A percentile compares a stretch with the other conserved stretches of the same genome.
These are phyloP conservation scores for Cathartes aura DNA, from an alignment of 2,113 vertebrate genomes.

Conservation along the genomic window DNA sequence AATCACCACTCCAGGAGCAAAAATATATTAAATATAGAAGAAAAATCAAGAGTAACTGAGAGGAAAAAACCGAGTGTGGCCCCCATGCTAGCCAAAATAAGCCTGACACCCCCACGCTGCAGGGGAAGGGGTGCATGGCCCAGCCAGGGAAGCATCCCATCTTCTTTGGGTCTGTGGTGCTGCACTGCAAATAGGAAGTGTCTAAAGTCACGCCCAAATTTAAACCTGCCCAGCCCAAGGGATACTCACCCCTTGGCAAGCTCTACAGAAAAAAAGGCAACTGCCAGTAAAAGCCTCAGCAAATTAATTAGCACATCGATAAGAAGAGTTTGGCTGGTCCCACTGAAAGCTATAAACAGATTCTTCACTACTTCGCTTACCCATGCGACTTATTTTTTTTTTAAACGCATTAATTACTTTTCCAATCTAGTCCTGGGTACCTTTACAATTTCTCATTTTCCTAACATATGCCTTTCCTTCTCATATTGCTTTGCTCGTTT, in stretches of 20 bases:
- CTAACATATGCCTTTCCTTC: neutral
- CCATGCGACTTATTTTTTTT: neutral
- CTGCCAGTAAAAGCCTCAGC: neutral
- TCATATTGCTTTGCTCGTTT: neutral
- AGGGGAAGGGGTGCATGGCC: neutral
- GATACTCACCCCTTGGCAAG: neutral
- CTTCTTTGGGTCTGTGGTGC: neutral
- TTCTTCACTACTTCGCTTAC: constrained; percentile 4
- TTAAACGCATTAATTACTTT: neutral
- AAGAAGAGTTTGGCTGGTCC: neutral
- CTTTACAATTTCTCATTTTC: neutral
- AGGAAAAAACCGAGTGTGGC: accelerated
- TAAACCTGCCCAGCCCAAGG: neutral
- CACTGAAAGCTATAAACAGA: constrained; percentile 17
- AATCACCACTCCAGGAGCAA: neutral
- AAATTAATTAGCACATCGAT: neutral
- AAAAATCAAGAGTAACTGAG: neutral
- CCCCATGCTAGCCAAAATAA: neutral
- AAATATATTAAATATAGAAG: neutral
- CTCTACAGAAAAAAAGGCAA: neutral
- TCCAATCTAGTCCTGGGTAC: neutral
- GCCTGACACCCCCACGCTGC: accelerated
- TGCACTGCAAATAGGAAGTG: neutral
- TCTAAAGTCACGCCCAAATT: neutral
- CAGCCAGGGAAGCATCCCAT: neutral